Conservation (phyloP, 1,140 invertebrate species). For the Conus ventricosus region DNA sequence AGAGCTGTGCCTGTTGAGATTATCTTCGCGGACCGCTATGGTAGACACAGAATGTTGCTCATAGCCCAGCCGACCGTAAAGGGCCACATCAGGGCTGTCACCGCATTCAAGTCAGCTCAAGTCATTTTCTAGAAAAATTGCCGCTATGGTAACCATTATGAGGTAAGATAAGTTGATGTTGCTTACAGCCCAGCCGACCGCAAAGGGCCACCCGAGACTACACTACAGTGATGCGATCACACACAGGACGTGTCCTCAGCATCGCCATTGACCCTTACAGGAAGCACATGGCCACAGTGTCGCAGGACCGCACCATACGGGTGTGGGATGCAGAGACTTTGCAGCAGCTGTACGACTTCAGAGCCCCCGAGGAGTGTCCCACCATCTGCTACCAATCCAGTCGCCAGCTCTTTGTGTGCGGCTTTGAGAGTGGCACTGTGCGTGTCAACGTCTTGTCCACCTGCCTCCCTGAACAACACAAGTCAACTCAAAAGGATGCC, state of each 20-base stretch:
- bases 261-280: conserved; percentile 68
- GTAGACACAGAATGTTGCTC: too few relatives aligned
- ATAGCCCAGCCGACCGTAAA: too few relatives aligned
- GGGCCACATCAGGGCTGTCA: too few relatives aligned
- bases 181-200: too few relatives aligned
- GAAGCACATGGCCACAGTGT: conserved; percentile 72
- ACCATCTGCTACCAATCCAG: conserved; percentile 67
- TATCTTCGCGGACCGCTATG: too few relatives aligned
- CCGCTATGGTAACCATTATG: too few relatives aligned
- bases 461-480: conserved; percentile 72
- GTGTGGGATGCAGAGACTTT: conserved; percentile 73
- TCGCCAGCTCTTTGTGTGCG: conserved; percentile 72
- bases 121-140: too few relatives aligned
- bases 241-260: conserved; percentile 64
- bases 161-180: too few relatives aligned
- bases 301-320: conserved; percentile 70
- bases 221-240: conserved; percentile 73
- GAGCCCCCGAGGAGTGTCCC: conserved; percentile 69
- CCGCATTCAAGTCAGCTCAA: too few relatives aligned
- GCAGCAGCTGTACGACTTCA: conserved; percentile 75
- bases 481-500: too few relatives aligned
- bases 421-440: conserved; percentile 72
- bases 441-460: conserved; percentile 69
- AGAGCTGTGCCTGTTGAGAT: too few relatives aligned
- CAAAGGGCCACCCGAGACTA: conserved; percentile 68